These are phyloP conservation scores for Grammomys surdaster DNA, from an alignment of 2,113 vertebrate species.

Conservation along the genomic window DNA sequence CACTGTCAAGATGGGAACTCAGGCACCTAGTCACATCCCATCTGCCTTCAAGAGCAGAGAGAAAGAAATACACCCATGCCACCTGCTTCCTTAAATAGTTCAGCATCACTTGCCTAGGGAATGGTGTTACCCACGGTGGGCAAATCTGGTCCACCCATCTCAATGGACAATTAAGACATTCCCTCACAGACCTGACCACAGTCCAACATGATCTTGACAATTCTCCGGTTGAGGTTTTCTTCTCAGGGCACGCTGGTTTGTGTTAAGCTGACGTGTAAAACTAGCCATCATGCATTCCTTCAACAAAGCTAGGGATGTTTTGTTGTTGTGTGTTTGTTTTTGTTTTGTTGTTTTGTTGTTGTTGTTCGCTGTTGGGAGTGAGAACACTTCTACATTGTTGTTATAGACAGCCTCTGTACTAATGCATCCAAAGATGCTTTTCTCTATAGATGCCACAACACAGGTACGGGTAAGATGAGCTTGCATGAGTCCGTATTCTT, in stretches of 20 bases:
- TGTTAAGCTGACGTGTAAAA: not conserved
- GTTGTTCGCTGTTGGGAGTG: not conserved
- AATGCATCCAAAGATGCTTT: not conserved
- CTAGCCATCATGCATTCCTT: not conserved
- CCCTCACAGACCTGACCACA: not conserved
- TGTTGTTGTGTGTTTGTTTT: not conserved
- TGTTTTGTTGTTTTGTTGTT: not conserved
- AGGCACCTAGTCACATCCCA: not conserved
- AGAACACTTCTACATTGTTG: not conserved
- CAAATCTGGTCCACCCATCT: too few species aligned
- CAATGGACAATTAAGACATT: too few species aligned
- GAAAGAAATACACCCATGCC: too few species aligned
- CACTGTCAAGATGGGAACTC: not conserved
- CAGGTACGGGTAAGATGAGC: rapidly evolving
- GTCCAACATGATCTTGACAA: not conserved
- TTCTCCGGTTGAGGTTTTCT: not conserved
- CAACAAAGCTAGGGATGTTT: not conserved
- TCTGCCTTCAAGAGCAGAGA: not conserved
- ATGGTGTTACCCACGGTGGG: not conserved
- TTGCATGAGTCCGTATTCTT: not conserved
- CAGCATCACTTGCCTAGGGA: not conserved
- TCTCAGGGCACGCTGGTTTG: not conserved
- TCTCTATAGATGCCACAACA: not conserved
- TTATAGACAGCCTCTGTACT: not conserved
- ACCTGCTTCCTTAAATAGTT: too few species aligned